Evolutionary conservation across 1,140 invertebrate species (phyloP), one percentile per base, ranked within the genome.

Genomic region (Parasteatoda tepidariorum): DNA sequence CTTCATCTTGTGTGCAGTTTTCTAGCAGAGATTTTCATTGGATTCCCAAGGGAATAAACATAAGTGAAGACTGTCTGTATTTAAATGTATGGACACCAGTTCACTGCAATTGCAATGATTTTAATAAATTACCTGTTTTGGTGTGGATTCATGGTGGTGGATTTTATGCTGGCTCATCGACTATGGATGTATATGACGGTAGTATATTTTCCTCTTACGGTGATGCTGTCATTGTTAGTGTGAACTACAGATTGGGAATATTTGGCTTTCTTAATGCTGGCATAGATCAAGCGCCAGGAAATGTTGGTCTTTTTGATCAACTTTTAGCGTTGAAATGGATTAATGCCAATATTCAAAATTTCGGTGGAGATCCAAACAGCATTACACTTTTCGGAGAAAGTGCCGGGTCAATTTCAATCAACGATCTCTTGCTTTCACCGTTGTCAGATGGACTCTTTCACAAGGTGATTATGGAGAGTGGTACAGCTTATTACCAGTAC

Each of bases 321-420:
- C 83, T 86, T 31, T 30, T 90, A 64, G 91, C 90, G 9, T 55
- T 92, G 6, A 31, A 83, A 48, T 88, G 88, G 87, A 85, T 90
- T 28, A 81, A 85, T 54, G 79, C 89, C 22, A 88, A 90, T 74
- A 88, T 90, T 55, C 62, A 66, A 5, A 48, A 82, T 28, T 90
- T 90, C 74, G 89, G 89, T 3, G 89, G 89, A 7, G 86, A 89
- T 62, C 70, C 86, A 0, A 67, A 85, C 22, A 81, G 73, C 13
- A 86, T 92, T 0, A 92, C 91, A 4, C 76, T 92, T 3, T 91
- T 92, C 83, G 92, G 91, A 7, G 88, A 90, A 84, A 88, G 88
- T 75, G 87, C 89, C 18, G 89, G 89, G 18, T 88, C 89, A 24
- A 86, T 88, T 7, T 88, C 87, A 2, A 85, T 87, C 3, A 86